A percentile compares a stretch with the other conserved stretches of the same genome.
phyloP scores from a whole-genome alignment of 2,888 invertebrate genomes.

The Melolontha melolontha region DNA sequence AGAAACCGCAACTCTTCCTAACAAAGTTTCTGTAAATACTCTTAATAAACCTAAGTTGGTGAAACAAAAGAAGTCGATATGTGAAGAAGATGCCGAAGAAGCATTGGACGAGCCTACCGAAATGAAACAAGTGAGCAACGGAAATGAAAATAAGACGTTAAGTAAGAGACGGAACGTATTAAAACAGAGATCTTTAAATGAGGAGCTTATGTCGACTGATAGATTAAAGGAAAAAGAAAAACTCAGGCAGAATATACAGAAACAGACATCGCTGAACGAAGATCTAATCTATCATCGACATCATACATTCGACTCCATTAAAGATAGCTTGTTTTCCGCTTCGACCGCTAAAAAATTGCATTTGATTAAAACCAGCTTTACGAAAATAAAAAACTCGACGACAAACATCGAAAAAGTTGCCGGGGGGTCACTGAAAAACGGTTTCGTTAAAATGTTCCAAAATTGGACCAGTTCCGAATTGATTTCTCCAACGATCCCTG shows the following conservation, averaged over 20 bases:
- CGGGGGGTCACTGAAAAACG: conserved; percentile 74
- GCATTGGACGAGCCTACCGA: conserved; percentile 76
- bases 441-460: conserved; percentile 86
- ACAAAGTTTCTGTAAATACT: conserved; percentile 47
- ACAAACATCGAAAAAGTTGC: conserved; percentile 87
- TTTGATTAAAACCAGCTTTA: conserved; percentile 82
- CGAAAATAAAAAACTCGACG: conserved; percentile 85
- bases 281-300: conserved; percentile 78
- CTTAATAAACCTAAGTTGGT: conserved; percentile 77
- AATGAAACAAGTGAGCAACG: conserved; percentile 68
- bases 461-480: conserved; percentile 78
- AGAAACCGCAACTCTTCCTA: conserved; percentile 47
- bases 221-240: conserved; percentile 85
- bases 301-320: conserved; percentile 76
- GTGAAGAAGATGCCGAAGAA: conserved; percentile 78
- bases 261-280: conserved; percentile 90
- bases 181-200: conserved; percentile 90
- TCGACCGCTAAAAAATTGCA: conserved; percentile 82
- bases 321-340: conserved; percentile 80
- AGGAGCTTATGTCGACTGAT: conserved; percentile 90
- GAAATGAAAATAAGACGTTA: conserved; percentile 26
- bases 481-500: conserved; percentile 60
- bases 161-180: conserved; percentile 71
- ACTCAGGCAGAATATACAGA: conserved; percentile 85
- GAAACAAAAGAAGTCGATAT: conserved; percentile 88